phyloP scores from a whole-genome alignment of 2,113 vertebrate species.

The Oenanthe oenanthe region DNA sequence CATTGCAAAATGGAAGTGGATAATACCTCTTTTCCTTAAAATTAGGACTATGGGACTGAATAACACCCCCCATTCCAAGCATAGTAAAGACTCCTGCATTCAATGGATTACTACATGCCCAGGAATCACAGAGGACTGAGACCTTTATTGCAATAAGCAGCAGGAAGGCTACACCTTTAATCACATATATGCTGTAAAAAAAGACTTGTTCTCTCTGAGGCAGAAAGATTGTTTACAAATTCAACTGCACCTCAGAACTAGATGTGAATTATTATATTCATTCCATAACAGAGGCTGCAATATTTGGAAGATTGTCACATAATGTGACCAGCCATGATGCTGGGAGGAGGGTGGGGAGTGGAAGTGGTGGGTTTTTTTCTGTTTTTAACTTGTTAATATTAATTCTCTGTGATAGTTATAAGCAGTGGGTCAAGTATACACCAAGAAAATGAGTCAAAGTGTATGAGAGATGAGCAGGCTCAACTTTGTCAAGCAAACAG shows the following conservation, averaged over 20 bases:
- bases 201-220: not conserved
- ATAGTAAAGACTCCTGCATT: not conserved
- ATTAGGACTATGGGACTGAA: not conserved
- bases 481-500: not conserved
- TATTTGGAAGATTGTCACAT: not conserved
- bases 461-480: not conserved
- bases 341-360: fast-evolving
- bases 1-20: not conserved
- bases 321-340: not conserved
- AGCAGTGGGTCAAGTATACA: not conserved
- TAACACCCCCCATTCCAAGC: not conserved
- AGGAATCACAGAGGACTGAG: not conserved
- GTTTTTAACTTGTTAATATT: not conserved
- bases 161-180: not conserved
- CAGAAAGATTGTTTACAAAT: not conserved
- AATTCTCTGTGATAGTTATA: not conserved
- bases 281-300: not conserved
- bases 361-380: not conserved
- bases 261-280: not conserved
- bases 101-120: not conserved
- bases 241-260: not conserved
- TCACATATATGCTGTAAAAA: not conserved
- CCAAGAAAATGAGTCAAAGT: not conserved
- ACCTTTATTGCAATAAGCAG: not conserved
- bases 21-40: not conserved